phyloP scores from a whole-genome alignment of 2,113 vertebrate species.

The Sorex araneus region DNA sequence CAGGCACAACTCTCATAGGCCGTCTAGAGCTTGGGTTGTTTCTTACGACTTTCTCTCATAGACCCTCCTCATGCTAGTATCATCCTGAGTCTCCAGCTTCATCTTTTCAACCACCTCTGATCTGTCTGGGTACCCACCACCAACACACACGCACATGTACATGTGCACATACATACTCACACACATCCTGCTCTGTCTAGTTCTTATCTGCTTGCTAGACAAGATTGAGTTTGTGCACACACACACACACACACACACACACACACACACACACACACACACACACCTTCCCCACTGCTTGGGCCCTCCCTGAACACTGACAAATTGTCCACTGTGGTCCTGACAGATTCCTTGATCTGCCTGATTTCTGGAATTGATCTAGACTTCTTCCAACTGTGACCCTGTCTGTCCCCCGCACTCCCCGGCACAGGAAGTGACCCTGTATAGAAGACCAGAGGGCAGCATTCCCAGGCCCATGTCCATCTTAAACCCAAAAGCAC shows the following conservation, averaged over 20 bases:
- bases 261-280: not conserved
- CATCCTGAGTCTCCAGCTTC: not conserved
- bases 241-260: not conserved
- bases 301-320: not conserved
- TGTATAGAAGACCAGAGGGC: not conserved
- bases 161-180: too few relatives aligned
- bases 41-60: too few relatives aligned
- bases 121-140: not conserved
- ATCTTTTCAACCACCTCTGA: too few relatives aligned
- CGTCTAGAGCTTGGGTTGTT: not conserved
- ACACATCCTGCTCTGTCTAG: too few relatives aligned
- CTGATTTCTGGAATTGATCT: not conserved
- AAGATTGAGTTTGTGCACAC: not conserved
- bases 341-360: not conserved
- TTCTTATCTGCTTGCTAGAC: too few relatives aligned
- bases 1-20: not conserved
- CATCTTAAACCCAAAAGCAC: not conserved
- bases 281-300: not conserved
- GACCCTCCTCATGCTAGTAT: not conserved
- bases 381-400: not conserved
- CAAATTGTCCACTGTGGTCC: not conserved
- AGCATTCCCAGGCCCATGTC: too few relatives aligned
- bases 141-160: not conserved
- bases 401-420: accelerated
- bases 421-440: not conserved